These are phyloP conservation scores for Suillia variegata DNA, from an alignment of 2,888 invertebrate genomes.

Conservation along the genomic window DNA sequence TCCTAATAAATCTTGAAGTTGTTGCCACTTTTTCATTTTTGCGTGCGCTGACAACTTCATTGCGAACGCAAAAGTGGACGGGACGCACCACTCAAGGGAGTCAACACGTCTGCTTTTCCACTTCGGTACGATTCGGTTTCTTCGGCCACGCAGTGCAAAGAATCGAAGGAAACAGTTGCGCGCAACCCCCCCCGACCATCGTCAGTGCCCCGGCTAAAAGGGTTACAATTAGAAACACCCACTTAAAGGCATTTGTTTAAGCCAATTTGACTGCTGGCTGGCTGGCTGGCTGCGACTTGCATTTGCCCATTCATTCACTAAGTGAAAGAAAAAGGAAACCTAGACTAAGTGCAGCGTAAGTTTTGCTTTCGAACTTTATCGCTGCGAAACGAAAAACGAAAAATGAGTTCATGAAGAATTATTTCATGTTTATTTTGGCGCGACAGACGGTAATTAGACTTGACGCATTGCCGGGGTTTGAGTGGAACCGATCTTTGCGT, in stretches of 20 bases:
- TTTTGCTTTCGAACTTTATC: slow-evolving; percentile 16
- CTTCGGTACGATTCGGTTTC: too few relatives aligned
- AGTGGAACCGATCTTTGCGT: too few relatives aligned
- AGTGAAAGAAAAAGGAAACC: neutral
- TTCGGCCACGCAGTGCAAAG: neutral
- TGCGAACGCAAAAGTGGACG: neutral
- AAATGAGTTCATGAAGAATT: slow-evolving; percentile 38
- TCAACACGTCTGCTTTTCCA: slow-evolving; percentile 12
- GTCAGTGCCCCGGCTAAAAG: slow-evolving; percentile 11
- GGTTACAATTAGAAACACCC: slow-evolving; percentile 51
- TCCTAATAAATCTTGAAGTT: slow-evolving; percentile 59
- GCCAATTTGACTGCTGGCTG: slow-evolving; percentile 51
- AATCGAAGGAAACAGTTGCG: neutral
- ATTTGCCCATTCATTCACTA: slow-evolving; percentile 13
- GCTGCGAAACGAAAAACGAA: slow-evolving; percentile 27
- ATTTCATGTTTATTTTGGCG: slow-evolving; percentile 28
- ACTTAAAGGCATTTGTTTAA: slow-evolving; percentile 50
- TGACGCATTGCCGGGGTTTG: too few relatives aligned
- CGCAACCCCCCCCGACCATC: slow-evolving; percentile 6
- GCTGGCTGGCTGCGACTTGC: slow-evolving; percentile 8
- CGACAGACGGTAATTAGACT: slow-evolving; percentile 37
- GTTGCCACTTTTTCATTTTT: slow-evolving; percentile 46
- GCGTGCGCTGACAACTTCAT: slow-evolving; percentile 22
- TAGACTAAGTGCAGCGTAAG: neutral
- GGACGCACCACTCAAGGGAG: slow-evolving; percentile 17